Conservation (phyloP, 2,888 invertebrate genomes). For the Cepaea hortensis region DNA sequence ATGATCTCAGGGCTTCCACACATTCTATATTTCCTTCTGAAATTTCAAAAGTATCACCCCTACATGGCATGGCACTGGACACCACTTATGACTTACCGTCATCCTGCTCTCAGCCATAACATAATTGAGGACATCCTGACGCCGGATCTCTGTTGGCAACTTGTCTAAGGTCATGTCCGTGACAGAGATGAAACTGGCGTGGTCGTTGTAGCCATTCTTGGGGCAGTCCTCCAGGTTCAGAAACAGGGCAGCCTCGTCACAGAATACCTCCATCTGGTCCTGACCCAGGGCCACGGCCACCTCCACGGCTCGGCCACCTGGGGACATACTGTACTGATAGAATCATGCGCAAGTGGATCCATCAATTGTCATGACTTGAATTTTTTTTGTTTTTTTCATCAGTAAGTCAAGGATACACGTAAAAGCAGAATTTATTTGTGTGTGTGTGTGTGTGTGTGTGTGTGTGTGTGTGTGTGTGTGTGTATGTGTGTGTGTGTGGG, state of each 20-base stretch:
- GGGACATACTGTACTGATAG: not conserved
- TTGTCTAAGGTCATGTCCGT: constrained; percentile 4
- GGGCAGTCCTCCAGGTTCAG: constrained; percentile 8
- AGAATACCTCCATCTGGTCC: not conserved
- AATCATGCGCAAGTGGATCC: no score
- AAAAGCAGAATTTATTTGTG: no score
- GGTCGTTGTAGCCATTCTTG: constrained; percentile 28
- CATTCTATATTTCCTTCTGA: no score
- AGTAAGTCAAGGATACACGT: no score
- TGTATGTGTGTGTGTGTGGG: no score
- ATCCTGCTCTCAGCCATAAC: constrained; percentile 15
- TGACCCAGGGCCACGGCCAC: not conserved
- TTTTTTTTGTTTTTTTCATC: no score
- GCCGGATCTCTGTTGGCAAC: not conserved
- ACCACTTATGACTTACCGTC: constrained; percentile 22
- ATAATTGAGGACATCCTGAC: not conserved
- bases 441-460: no score
- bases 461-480: no score
- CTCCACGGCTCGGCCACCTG: constrained; percentile 15
- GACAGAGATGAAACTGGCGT: constrained; percentile 8
- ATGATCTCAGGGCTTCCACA: no score
- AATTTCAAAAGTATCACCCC: no score
- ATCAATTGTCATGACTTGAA: no score
- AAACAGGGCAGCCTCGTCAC: not conserved
- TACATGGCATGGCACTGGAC: no score